Base-by-base conservation (phyloP, 2,113 vertebrate species). In the Herpetotheres cachinnans region DNA sequence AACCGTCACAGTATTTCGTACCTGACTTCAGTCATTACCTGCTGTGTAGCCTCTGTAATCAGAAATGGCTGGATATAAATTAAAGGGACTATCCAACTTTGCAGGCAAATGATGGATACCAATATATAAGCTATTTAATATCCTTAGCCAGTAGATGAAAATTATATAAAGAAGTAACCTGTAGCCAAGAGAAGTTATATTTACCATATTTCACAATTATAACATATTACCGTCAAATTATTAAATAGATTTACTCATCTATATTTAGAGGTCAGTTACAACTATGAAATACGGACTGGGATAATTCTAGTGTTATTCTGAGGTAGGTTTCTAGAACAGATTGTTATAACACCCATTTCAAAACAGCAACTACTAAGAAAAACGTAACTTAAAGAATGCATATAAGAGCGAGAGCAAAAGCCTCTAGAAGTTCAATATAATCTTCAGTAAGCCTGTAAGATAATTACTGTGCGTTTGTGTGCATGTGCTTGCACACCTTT, bases 51-150 rank as follows among this genome's bases (percentile, higher is more conserved):
- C 72, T 62, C 24, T 46, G 29, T 87, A 91, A 50, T 42, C 76
- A 86, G 67, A 92, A 82, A 84, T 29, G 36, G 65, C 93, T 82
- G 76, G 42, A 81, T 92, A 89, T 42, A 96, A 94, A 89, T 58
- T 71, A 90, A 98, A 97, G 89, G 93, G 82, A 96, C 93, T 89
- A 82, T 97, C 97, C 97, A 95, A 93, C 71, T 97, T 97, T 97
- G 96, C 97, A 97, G 97, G 97, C 97, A 96, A 98, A 96, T 70
- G 95, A 94, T 93, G 95, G 97, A 97, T 97, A 89, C 79, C 85
- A 47, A 66, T 83, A 94, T 44, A 93, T 81, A 93, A 96, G 61
- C 81, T 96, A 95, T 95, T 97, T 96, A 95, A 95, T 87, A 90
- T 42, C 56, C 55, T 85, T 92, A 94, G 52, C 81, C 71, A 90